Base-by-base conservation (phyloP, 2,888 invertebrate species). In the Ectemnius lituratus region DNA sequence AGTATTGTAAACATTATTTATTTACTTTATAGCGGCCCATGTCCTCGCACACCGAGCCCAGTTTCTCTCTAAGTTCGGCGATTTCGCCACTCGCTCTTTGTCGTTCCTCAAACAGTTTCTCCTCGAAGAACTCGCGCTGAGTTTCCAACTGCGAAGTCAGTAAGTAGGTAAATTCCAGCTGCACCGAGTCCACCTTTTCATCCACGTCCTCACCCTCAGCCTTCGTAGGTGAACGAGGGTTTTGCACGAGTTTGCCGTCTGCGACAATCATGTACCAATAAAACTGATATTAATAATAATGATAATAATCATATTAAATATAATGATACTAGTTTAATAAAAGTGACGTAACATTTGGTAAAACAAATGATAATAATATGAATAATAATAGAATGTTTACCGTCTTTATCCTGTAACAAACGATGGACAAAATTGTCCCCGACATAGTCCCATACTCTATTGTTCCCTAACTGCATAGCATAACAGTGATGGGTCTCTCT, bases 391-490 rank as follows among this genome's bases (percentile, higher is more conserved):
- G 4, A 47, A 11, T 47, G 2, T 47, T 47, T 52, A 52, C 52
- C 99, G 92, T 99, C 99, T 92, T 99, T 98, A 91, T 97, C 99
- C 92, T 99, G 99, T 23, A 99, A 94, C 52, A 99, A 92, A 14
- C 99, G 94, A 92, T 98, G 98, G 8, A 98, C 98, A 92, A 97
- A 98, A 91, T 97, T 98, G 91, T 98, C 98, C 83, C 99, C 99
- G 65, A 98, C 98, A 90, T 99, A 99, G 90, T 99, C 99, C 99
- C 99, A 99, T 0, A 99, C 99, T 64, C 98, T 93, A 88, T 98
- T 98, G 59, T 97, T 98, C 0, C 98, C 99, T 71, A 99, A 92
- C 90, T 99, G 98, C 93, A 99, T 94, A 4, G 99, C 97, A 88
- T 98, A 99, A 18, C 98, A 98, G 91, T 99, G 99, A 83, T 98